Conservation (phyloP, 1,140 invertebrate genomes). For the Macrobrachium nipponense region DNA sequence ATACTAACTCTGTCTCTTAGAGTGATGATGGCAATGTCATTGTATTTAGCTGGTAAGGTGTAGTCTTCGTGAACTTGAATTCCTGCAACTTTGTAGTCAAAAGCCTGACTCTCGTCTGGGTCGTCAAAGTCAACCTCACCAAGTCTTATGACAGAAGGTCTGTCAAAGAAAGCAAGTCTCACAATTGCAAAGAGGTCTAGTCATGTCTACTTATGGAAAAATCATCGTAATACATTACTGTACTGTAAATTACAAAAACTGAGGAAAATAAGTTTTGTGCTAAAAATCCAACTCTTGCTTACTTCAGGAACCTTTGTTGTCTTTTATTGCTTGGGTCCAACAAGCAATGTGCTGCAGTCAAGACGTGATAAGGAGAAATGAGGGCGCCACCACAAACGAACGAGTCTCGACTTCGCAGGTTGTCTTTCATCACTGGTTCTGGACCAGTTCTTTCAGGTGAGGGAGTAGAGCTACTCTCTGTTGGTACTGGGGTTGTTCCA, state of each 20-base stretch:
- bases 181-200: background rate
- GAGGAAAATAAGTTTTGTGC: no score
- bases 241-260: background rate
- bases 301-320: background rate
- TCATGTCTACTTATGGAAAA: conserved; percentile 6
- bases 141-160: conserved; percentile 38
- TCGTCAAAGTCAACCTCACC: conserved; percentile 44
- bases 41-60: conserved; percentile 37
- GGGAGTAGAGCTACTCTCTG: background rate
- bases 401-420: background rate
- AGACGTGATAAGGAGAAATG: conserved; percentile 18
- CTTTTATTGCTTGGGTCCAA: background rate
- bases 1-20: conserved; percentile 20
- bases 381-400: conserved; percentile 25
- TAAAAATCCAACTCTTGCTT: background rate
- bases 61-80: conserved; percentile 46
- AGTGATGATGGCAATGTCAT: conserved; percentile 44
- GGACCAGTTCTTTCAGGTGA: background rate
- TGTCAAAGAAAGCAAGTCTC: background rate
- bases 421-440: conserved; percentile 12
- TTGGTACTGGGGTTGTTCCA: no score
- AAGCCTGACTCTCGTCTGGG: conserved; percentile 44
- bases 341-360: conserved; percentile 23
- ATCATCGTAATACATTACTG: background rate
- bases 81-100: conserved; percentile 38